A percentile compares a stretch with the other conserved stretches of the same genome.
These are phyloP conservation scores for Oscheius sp. DNA, from an alignment of 2,888 invertebrate genomes.

Conservation along the genomic window DNA sequence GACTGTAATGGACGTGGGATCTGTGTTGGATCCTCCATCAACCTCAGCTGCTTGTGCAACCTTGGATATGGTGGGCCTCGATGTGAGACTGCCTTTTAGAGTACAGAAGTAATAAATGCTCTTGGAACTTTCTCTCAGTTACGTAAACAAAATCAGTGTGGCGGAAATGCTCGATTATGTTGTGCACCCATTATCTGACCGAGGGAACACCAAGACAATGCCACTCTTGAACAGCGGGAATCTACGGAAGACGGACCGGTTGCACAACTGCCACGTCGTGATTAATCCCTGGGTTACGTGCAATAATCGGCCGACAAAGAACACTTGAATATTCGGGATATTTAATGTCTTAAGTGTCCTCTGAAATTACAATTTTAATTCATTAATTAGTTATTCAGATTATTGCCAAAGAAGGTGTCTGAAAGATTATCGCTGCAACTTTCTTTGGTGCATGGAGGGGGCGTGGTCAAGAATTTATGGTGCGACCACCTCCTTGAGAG, in stretches of 20 bases:
- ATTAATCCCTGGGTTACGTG: not conserved
- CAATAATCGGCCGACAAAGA: conserved; percentile 14
- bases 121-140: not conserved
- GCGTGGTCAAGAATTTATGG: too few species aligned
- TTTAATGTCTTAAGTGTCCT: not conserved
- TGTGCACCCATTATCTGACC: not conserved
- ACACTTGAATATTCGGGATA: not conserved
- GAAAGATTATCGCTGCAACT: too few species aligned
- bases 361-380: too few species aligned
- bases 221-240: too few species aligned
- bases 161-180: conserved; percentile 14
- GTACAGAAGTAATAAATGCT: not conserved
- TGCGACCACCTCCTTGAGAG: not conserved
- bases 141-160: conserved; percentile 12
- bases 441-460: too few species aligned
- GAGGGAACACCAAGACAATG: too few species aligned
- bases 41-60: conserved; percentile 64
- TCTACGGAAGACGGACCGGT: not conserved
- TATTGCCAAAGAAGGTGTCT: too few species aligned
- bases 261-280: not conserved
- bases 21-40: conserved; percentile 64
- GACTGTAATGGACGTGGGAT: conserved; percentile 69
- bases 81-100: conserved; percentile 58
- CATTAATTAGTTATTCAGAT: too few species aligned
- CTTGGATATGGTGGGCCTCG: conserved; percentile 60